phyloP scores from a whole-genome alignment of 1,140 invertebrate genomes.

The Hetaerina americana region DNA sequence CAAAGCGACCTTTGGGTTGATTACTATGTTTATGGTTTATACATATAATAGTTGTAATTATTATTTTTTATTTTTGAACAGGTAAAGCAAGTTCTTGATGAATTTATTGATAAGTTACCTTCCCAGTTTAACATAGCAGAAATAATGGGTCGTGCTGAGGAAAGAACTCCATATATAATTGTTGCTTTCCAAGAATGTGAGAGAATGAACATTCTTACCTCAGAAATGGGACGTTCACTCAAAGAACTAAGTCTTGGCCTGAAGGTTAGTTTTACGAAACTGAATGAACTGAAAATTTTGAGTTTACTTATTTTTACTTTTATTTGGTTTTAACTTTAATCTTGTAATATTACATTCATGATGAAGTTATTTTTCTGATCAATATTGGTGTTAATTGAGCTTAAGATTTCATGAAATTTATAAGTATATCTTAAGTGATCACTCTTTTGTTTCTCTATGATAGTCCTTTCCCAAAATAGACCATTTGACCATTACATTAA shows the following conservation, averaged over 20 bases:
- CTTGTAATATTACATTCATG: background rate
- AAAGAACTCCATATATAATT: conserved; percentile 80
- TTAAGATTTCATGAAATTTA: too few relatives aligned
- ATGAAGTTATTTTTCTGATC: background rate
- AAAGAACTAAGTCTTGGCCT: conserved; percentile 76
- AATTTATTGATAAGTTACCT: conserved; percentile 77
- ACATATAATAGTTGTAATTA: too few relatives aligned
- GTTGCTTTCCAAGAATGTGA: conserved; percentile 93
- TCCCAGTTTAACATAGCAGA: conserved; percentile 80
- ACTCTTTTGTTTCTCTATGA: too few relatives aligned
- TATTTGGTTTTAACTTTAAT: background rate
- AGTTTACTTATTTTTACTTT: background rate
- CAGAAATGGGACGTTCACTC: conserved; percentile 66
- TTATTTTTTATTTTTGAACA: conserved; percentile 23
- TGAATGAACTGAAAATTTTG: too few relatives aligned
- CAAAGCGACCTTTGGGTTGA: too few relatives aligned
- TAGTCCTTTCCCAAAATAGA: too few relatives aligned
- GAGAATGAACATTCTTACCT: conserved; percentile 78
- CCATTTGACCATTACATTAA: too few relatives aligned
- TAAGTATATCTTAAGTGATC: too few relatives aligned
- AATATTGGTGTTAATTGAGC: too few relatives aligned
- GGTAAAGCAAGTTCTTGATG: conserved; percentile 70
- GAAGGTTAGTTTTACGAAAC: conserved; percentile 58
- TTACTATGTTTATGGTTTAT: too few relatives aligned
- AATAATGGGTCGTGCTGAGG: conserved; percentile 75